Evolutionary conservation across 2,888 invertebrate species (phyloP).

Genomic region (Dichetophora obliterata): DNA sequence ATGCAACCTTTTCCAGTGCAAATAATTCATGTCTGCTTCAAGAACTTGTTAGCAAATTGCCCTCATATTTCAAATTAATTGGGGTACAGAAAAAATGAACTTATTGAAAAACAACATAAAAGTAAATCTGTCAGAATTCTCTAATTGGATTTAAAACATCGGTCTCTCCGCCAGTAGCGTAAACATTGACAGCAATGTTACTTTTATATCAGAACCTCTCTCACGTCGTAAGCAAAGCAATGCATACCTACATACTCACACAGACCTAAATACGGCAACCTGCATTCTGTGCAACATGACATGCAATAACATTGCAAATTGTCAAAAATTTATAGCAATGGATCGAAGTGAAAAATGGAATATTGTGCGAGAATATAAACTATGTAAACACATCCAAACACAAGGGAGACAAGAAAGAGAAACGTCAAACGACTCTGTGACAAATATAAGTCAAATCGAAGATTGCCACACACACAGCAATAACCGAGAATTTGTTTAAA

Average conservation of each 20-base stretch:
- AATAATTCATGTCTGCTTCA: slow-evolving; percentile 45
- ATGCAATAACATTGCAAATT: slow-evolving; percentile 31
- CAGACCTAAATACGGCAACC: slow-evolving; percentile 28
- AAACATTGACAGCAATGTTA: neutral
- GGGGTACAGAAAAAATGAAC: slow-evolving; percentile 34
- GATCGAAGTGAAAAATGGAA: slow-evolving; percentile 43
- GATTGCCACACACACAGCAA: slow-evolving; percentile 25
- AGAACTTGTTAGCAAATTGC: slow-evolving; percentile 42
- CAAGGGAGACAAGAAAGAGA: neutral
- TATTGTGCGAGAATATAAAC: slow-evolving; percentile 17
- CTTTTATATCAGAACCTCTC: neutral
- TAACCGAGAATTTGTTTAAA: slow-evolving; percentile 30
- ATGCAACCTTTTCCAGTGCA: too few species aligned
- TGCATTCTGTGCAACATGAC: slow-evolving; percentile 35
- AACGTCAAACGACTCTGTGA: neutral
- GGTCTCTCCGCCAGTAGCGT: slow-evolving; percentile 39
- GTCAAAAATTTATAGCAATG: slow-evolving; percentile 34
- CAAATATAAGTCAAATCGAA: neutral
- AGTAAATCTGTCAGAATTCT: slow-evolving; percentile 37
- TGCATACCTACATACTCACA: slow-evolving; percentile 18
- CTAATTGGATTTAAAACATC: slow-evolving; percentile 39
- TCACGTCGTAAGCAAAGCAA: slow-evolving; percentile 17
- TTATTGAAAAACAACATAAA: slow-evolving; percentile 37
- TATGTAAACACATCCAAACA: slow-evolving; percentile 27
- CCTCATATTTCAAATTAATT: slow-evolving; percentile 34